Evolutionary conservation across 2,797 vertebrate genomes (phyloP), one percentile per base, ranked within the genome.

Genomic region (Scleropages formosus): DNA sequence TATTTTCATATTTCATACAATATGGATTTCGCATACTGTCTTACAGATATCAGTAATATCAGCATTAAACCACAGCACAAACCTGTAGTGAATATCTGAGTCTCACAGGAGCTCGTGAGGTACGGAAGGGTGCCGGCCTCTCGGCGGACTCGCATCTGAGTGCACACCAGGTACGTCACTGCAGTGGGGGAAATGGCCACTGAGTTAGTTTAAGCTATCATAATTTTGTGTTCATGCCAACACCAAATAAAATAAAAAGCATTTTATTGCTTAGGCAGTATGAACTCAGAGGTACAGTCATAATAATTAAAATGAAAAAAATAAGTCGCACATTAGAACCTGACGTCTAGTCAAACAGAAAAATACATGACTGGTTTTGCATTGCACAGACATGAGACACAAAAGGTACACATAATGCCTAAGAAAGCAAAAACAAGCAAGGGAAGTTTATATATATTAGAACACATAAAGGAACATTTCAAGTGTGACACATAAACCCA

Each of bases 31-130:
- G n/a, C n/a, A n/a, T n/a, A n/a, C n/a, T n/a, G n/a, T n/a, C n/a
- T n/a, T n/a, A n/a, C n/a, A n/a, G n/a, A n/a, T n/a, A n/a, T n/a
- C n/a, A n/a, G n/a, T n/a, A n/a, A n/a, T n/a, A n/a, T n/a, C 16
- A 53, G 16, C 51, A 1, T 16, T 8, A 53, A 53, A 16, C n/a
- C 53, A 13, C 6, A 22, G 4, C 53, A 60, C 83, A 80, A 78
- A 96, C 96, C 94, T 89, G 93, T 92, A 81, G 94, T 92, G 82
- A 93, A 95, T n/a, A 92, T 86, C 70, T 94, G 91, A 4, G 95
- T 97, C 87, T 98, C 95, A 68, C 90, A 93, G 85, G 96, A 96
- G 82, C 94, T 96, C 0, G 95, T 98, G 80, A 98, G 93, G 79
- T 96, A 97, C n/a, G 87, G 87, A 80, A 85, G 75, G n/a, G 84